These are phyloP conservation scores for Climacteris rufus DNA, from an alignment of 2,113 vertebrate species.

Conservation along the genomic window DNA sequence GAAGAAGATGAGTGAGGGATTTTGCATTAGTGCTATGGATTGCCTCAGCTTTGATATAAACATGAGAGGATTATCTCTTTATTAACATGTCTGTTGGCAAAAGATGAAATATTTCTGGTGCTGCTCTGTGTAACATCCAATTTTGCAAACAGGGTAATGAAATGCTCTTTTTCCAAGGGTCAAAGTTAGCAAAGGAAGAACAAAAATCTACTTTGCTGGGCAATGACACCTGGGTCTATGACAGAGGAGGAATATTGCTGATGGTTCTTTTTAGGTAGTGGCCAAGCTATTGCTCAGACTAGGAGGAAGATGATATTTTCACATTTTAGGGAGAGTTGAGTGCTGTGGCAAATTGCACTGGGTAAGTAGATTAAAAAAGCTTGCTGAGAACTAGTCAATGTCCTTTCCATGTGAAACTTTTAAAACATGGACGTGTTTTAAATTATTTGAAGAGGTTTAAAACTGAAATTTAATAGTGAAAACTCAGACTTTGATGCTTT, in stretches of 20 bases:
- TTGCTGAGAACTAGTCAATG: neutral
- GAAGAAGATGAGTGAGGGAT: neutral
- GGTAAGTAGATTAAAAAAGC: neutral
- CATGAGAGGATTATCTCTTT: conserved; percentile 12
- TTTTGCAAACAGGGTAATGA: neutral
- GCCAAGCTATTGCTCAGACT: neutral
- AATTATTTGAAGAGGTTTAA: neutral
- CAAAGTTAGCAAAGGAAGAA: neutral
- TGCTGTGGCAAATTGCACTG: neutral
- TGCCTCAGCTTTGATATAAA: neutral
- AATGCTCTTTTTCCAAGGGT: neutral
- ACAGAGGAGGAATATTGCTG: neutral
- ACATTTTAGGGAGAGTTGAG: neutral
- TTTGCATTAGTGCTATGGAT: neutral
- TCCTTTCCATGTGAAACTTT: neutral
- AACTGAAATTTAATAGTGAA: neutral
- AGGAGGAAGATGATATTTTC: neutral
- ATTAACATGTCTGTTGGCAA: conserved; percentile 2
- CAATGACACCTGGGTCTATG: neutral
- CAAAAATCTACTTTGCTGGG: neutral
- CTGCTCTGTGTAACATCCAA: neutral
- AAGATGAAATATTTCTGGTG: neutral
- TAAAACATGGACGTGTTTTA: neutral
- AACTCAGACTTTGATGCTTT: neutral
- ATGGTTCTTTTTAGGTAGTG: neutral